phyloP scores from a whole-genome alignment of 2,888 invertebrate genomes.

The Chrysotoxum bicinctum region DNA sequence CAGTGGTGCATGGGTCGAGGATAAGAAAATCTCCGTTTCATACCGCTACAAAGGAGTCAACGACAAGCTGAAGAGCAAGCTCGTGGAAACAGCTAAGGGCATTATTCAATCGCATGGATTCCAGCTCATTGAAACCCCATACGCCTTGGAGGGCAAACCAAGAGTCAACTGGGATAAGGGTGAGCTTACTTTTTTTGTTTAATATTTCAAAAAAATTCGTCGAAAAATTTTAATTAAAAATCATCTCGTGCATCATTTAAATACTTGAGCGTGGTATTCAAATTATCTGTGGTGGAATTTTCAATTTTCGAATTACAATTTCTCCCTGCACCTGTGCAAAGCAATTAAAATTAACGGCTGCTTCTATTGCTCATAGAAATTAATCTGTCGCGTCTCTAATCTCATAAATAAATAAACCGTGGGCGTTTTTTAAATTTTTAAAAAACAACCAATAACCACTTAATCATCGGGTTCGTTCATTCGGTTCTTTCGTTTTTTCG shows the following conservation, averaged over 20 bases:
- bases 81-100: conserved; percentile 85
- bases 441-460: conserved; percentile 55
- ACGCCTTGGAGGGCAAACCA: conserved; percentile 89
- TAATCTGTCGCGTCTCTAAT: conserved; percentile 49
- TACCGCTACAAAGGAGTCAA: conserved; percentile 89
- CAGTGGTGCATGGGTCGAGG: conserved; percentile 90
- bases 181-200: conserved; percentile 74
- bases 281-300: conserved; percentile 32
- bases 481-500: not conserved
- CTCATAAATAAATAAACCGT: conserved; percentile 58
- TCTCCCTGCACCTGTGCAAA: conserved; percentile 57
- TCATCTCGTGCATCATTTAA: conserved; percentile 35
- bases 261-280: conserved; percentile 1
- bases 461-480: conserved; percentile 42
- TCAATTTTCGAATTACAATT: conserved; percentile 1
- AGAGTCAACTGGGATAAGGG: conserved; percentile 92
- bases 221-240: conserved; percentile 14
- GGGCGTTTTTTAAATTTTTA: conserved; percentile 43
- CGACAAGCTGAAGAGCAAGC: conserved; percentile 83
- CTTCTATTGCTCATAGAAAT: conserved; percentile 55
- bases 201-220: not conserved
- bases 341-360: conserved; percentile 65
- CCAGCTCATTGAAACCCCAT: conserved; percentile 86
- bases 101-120: conserved; percentile 87
- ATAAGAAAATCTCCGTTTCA: conserved; percentile 88